Evolutionary conservation across 2,797 vertebrate genomes (phyloP).

Genomic region (Halcyon chelicuti): DNA sequence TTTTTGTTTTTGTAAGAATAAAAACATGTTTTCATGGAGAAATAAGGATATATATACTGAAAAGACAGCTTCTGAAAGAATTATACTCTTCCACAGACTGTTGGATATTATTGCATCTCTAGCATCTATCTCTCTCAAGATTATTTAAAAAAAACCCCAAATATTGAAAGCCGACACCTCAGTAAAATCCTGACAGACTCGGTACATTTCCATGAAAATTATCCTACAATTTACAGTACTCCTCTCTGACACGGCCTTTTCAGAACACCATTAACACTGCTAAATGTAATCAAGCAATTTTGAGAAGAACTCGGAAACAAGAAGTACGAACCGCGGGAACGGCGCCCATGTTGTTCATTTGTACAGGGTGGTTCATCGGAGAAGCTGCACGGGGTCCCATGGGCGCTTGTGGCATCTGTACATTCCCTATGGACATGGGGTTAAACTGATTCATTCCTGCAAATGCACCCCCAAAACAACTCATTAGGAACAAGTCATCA

Average conservation of each 20-base stretch:
- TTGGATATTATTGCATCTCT: neutral
- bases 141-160: neutral
- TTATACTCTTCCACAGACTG: neutral
- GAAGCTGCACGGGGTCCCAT: constrained; percentile 92
- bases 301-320: neutral
- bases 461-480: constrained; percentile 73
- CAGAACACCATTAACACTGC: neutral
- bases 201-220: neutral
- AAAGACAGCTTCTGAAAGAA: neutral
- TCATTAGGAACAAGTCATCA: constrained; percentile 67
- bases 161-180: neutral
- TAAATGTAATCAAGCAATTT: neutral
- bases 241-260: neutral
- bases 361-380: constrained; percentile 94
- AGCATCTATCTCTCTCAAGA: neutral
- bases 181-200: neutral
- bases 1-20: neutral
- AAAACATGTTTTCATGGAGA: neutral
- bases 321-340: constrained; percentile 87
- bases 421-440: constrained; percentile 90
- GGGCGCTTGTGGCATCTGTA: constrained; percentile 89
- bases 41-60: neutral
- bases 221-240: neutral
- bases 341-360: constrained; percentile 92
- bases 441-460: constrained; percentile 95